A percentile compares a stretch with the other conserved stretches of the same genome.
Conservation (phyloP, 2,888 invertebrate genomes). For the Sepioteuthis lessoniana region DNA sequence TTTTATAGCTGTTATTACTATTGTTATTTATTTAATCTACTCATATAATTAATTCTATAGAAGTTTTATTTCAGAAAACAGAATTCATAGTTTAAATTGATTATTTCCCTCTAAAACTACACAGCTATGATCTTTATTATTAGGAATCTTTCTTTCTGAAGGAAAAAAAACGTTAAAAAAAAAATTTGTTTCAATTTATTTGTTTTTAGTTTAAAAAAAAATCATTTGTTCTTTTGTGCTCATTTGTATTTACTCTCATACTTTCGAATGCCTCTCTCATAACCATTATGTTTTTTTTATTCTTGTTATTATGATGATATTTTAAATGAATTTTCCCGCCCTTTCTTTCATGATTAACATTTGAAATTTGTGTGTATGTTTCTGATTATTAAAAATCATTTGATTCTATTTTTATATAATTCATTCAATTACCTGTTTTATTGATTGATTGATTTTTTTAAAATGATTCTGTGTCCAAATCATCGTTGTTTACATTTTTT, state of each 20-base stretch:
- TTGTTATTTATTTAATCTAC: too few species aligned
- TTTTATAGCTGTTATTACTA: too few species aligned
- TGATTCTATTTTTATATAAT: not conserved
- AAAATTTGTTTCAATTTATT: too few species aligned
- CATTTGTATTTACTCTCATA: not conserved
- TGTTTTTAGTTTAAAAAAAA: too few species aligned
- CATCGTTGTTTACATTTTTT: not conserved
- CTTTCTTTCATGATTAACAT: not conserved
- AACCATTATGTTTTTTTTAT: not conserved
- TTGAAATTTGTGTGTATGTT: not conserved
- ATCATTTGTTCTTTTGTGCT: not conserved
- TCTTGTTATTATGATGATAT: not conserved
- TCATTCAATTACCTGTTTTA: not conserved
- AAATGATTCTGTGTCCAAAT: not conserved
- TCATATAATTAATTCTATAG: too few species aligned
- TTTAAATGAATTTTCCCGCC: not conserved
- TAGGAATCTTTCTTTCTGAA: too few species aligned
- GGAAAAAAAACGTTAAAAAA: too few species aligned
- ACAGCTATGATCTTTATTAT: too few species aligned
- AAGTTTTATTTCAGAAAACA: too few species aligned
- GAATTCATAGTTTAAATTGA: too few species aligned
- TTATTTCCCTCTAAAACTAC: too few species aligned
- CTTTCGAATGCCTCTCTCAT: not conserved
- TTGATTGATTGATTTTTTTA: not conserved
- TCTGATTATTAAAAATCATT: not conserved